Evolutionary conservation across 2,113 vertebrate species (phyloP).

Genomic region (Oriolus oriolus): DNA sequence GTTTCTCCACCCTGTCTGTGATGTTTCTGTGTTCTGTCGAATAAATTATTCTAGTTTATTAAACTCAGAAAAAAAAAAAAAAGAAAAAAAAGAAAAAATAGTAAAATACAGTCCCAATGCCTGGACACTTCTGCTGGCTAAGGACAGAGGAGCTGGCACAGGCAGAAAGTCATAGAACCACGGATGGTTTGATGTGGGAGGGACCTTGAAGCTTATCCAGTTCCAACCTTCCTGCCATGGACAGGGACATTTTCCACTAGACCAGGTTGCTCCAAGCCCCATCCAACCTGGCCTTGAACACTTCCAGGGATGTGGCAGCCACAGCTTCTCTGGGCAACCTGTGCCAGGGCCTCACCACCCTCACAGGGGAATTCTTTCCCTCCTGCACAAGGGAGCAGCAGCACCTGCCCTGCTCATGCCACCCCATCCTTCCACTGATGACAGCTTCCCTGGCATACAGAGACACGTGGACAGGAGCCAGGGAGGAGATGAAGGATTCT

Average conservation of each 20-base stretch:
- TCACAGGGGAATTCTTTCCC: not conserved
- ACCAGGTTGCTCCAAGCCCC: not conserved
- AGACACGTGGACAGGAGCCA: not conserved
- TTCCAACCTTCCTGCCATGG: not conserved
- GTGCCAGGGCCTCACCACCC: not conserved
- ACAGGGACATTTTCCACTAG: not conserved
- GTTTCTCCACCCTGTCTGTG: conserved; percentile 58
- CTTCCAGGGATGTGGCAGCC: not conserved
- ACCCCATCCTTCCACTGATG: not conserved
- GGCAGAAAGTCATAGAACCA: not conserved
- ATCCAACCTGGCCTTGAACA: not conserved
- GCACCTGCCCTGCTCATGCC: not conserved
- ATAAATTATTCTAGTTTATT: conserved; percentile 79
- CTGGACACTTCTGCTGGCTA: not conserved
- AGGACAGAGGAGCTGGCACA: not conserved
- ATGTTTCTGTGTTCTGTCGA: conserved; percentile 66
- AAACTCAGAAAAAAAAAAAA: conserved; percentile 37
- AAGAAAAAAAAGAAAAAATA: not conserved
- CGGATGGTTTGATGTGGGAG: not conserved
- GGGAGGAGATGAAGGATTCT: not conserved
- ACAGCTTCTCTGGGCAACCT: not conserved
- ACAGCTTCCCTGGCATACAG: not conserved
- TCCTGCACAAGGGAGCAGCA: not conserved
- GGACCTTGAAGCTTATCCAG: not conserved
- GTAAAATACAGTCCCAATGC: not conserved